Conservation (phyloP, 1,140 invertebrate species). For the Caenorhabditis remanei region DNA sequence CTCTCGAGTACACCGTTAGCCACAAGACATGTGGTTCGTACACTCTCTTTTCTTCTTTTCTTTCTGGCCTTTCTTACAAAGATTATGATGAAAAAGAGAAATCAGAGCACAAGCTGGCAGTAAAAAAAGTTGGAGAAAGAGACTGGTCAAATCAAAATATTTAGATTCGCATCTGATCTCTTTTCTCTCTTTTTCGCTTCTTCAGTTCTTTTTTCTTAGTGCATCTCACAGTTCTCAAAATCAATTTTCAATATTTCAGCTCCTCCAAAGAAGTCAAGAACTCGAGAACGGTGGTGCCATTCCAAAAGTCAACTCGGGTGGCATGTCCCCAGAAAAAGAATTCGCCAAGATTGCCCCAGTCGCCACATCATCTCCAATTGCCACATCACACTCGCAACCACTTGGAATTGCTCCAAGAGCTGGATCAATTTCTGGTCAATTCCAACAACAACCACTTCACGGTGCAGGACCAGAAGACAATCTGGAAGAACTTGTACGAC, state of each 20-base stretch:
- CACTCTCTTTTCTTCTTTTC: slow-evolving; percentile 1
- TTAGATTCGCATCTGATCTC: neutral
- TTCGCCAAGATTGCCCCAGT: slow-evolving; percentile 49
- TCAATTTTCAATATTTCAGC: slow-evolving; percentile 42
- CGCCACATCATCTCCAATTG: slow-evolving; percentile 57
- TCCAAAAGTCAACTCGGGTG: slow-evolving; percentile 43
- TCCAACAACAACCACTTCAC: slow-evolving; percentile 24
- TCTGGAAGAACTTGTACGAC: slow-evolving; percentile 74
- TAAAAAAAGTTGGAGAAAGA: neutral
- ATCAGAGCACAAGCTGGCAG: slow-evolving; percentile 11
- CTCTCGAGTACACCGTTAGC: slow-evolving; percentile 52
- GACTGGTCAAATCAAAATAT: slow-evolving; percentile 51
- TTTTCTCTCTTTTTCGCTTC: neutral
- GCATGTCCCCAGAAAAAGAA: slow-evolving; percentile 46
- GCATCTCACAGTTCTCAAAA: neutral
- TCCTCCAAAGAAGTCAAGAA: slow-evolving; percentile 55
- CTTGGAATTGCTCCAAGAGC: slow-evolving; percentile 33
- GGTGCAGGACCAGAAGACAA: slow-evolving; percentile 69
- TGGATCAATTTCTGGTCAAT: slow-evolving; percentile 33
- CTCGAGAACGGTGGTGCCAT: slow-evolving; percentile 42
- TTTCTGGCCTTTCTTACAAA: neutral
- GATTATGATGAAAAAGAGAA: slow-evolving; percentile 51
- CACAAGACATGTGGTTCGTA: slow-evolving; percentile 54
- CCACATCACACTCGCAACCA: slow-evolving; percentile 6
- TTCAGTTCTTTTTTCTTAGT: neutral